phyloP scores from a whole-genome alignment of 2,113 vertebrate genomes.

The Chamaetylas fuelleborni region DNA sequence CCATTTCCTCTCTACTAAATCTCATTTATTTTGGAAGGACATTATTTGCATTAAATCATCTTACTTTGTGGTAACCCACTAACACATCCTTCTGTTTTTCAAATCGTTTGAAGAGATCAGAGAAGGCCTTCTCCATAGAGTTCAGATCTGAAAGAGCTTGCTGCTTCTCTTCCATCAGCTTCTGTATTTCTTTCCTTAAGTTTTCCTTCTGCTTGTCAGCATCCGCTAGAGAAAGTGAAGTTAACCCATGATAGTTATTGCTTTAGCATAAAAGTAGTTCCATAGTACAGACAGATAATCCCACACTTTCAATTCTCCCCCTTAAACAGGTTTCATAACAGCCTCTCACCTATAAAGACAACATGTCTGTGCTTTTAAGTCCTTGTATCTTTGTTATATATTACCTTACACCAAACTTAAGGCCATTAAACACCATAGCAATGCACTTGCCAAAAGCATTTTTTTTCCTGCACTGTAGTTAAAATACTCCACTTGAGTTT shows the following conservation, averaged over 20 bases:
- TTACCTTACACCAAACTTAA: not conserved
- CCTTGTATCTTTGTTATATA: not conserved
- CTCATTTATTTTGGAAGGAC: not conserved
- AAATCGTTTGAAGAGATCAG: constrained; percentile 87
- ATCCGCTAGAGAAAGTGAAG: constrained; percentile 69
- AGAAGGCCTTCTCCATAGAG: constrained; percentile 85
- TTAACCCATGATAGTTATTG: not conserved
- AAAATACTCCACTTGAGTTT: not conserved
- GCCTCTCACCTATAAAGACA: not conserved
- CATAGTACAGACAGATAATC: not conserved
- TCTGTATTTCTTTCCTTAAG: constrained; percentile 72
- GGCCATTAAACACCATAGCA: not conserved
- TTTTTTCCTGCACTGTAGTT: not conserved
- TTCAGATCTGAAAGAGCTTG: constrained; percentile 82
- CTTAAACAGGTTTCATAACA: not conserved
- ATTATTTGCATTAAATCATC: not conserved
- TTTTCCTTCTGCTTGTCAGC: constrained; percentile 77
- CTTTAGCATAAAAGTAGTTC: not conserved
- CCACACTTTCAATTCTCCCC: not conserved
- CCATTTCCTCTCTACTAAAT: not conserved
- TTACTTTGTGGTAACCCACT: constrained; percentile 86
- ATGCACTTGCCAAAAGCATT: not conserved
- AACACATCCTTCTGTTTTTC: constrained; percentile 89
- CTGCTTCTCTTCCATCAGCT: constrained; percentile 79
- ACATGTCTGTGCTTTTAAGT: not conserved